These are phyloP conservation scores for Coptodon rendalli DNA, from an alignment of 2,113 vertebrate genomes.

Conservation along the genomic window DNA sequence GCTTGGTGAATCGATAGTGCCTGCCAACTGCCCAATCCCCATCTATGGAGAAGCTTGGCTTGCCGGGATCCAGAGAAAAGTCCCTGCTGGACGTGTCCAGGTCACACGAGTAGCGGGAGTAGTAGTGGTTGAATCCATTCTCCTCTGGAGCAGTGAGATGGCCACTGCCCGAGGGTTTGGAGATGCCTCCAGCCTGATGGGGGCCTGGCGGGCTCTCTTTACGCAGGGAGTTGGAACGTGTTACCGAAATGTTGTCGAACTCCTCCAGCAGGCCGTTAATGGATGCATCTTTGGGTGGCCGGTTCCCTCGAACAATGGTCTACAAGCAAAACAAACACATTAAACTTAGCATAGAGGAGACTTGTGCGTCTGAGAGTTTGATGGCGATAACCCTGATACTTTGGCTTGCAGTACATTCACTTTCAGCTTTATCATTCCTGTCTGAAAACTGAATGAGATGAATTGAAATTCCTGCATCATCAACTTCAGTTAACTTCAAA, in stretches of 20 bases:
- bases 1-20: constrained; percentile 79
- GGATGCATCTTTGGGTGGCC: constrained; percentile 87
- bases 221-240: constrained; percentile 93
- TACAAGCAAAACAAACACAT: constrained; percentile 55
- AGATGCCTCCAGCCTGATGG: constrained; percentile 72
- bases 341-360: constrained; percentile 10
- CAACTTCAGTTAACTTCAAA: neutral
- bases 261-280: constrained; percentile 97
- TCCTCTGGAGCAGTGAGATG: constrained; percentile 73
- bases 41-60: constrained; percentile 65
- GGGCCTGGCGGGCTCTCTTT: constrained; percentile 92
- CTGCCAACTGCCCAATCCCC: constrained; percentile 77
- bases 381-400: constrained; percentile 23
- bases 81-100: constrained; percentile 80
- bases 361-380: neutral
- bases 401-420: constrained; percentile 7
- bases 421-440: constrained; percentile 28
- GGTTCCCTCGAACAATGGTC: constrained; percentile 96
- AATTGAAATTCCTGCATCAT: constrained; percentile 54
- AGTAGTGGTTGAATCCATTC: constrained; percentile 87
- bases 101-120: constrained; percentile 90
- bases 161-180: constrained; percentile 67
- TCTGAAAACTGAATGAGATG: constrained; percentile 37
- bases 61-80: constrained; percentile 72
- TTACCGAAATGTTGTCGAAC: constrained; percentile 97